phyloP scores from a whole-genome alignment of 2,113 vertebrate species.

The Phalacrocorax aristotelis region DNA sequence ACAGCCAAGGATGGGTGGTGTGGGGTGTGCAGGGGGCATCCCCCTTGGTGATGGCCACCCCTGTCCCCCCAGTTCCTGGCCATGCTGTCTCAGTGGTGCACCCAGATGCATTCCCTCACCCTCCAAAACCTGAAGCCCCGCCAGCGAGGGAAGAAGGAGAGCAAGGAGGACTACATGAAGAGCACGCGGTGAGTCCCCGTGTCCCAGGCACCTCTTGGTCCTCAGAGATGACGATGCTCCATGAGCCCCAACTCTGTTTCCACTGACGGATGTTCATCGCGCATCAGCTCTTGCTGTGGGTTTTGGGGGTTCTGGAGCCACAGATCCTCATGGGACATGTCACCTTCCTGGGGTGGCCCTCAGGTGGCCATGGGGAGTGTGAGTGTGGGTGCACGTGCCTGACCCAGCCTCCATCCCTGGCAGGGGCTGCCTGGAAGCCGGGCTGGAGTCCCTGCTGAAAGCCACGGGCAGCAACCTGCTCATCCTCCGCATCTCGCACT shows the following conservation, averaged over 20 bases:
- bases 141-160: constrained; percentile 95
- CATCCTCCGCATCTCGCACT: constrained; percentile 96
- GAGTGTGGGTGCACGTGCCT: rapidly evolving
- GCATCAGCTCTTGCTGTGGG: rapidly evolving
- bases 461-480: constrained; percentile 93
- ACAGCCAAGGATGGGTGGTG: background rate
- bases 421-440: constrained; percentile 94
- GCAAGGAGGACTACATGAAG: constrained; percentile 97
- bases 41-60: background rate
- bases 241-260: rapidly evolving
- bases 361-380: rapidly evolving
- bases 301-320: background rate
- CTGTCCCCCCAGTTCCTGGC: constrained; percentile 83
- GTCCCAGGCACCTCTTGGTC: background rate
- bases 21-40: rapidly evolving
- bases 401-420: background rate
- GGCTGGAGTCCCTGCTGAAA: constrained; percentile 94
- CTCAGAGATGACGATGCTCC: background rate
- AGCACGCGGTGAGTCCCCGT: constrained; percentile 87
- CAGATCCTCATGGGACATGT: rapidly evolving
- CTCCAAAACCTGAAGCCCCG: constrained; percentile 97
- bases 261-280: rapidly evolving
- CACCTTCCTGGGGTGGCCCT: background rate
- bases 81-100: constrained; percentile 97
- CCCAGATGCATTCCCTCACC: constrained; percentile 97